Conservation (phyloP, 2,113 vertebrate genomes). For the Gopherus flavomarginatus region DNA sequence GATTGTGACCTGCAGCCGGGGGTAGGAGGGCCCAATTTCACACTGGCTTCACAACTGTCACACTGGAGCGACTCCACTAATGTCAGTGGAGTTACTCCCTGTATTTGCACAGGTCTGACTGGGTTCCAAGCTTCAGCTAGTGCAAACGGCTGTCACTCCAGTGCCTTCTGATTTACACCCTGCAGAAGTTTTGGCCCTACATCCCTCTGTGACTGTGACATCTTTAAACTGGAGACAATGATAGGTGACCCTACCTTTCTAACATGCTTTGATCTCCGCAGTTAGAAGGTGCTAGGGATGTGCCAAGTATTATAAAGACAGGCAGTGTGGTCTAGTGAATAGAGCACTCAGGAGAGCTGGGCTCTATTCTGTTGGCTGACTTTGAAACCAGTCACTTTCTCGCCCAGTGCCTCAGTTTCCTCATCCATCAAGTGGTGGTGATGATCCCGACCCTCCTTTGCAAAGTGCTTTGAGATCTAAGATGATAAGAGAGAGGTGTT, state of each 20-base stretch:
- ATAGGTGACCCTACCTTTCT: background rate
- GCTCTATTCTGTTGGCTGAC: background rate
- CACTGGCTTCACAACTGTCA: background rate
- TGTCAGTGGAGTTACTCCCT: background rate
- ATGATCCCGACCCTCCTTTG: background rate
- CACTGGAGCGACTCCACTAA: background rate
- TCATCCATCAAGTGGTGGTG: background rate
- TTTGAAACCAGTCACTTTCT: background rate
- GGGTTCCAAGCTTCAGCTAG: background rate
- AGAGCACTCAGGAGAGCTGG: background rate
- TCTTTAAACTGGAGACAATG: background rate
- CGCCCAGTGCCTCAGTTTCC: background rate
- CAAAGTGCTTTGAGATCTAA: background rate
- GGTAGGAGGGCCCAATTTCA: background rate
- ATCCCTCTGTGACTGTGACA: background rate
- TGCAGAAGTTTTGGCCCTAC: too few relatives aligned
- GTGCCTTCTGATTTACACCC: background rate
- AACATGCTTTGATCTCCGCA: background rate
- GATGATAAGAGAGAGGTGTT: background rate
- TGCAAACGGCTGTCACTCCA: background rate
- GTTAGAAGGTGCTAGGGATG: background rate
- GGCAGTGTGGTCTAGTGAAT: background rate
- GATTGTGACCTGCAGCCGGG: background rate
- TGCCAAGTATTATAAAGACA: background rate
- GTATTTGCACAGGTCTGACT: background rate